Evolutionary conservation across 2,888 invertebrate species (phyloP).

Genomic region (Apamea sordens): DNA sequence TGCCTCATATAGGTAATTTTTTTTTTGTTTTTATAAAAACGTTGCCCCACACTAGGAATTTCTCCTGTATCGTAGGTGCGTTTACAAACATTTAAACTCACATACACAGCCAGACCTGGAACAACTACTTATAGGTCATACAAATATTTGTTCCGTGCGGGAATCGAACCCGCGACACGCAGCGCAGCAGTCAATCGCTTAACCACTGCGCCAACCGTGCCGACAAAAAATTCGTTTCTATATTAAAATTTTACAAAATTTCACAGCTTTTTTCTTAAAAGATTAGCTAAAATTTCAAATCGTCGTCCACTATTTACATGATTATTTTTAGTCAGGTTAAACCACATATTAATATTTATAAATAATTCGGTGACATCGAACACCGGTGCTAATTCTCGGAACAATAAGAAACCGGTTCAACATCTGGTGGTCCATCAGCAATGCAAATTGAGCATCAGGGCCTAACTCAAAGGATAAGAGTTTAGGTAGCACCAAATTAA

Average conservation of each 20-base stretch:
- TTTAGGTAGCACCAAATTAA: conserved; percentile 47
- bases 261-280: conserved; percentile 19
- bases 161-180: no score
- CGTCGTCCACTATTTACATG: background rate
- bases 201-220: no score
- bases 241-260: conserved; percentile 11
- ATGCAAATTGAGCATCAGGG: conserved; percentile 77
- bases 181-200: no score
- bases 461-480: conserved; percentile 65
- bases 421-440: conserved; percentile 73
- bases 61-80: no score
- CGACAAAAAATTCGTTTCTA: background rate
- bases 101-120: no score
- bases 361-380: conserved; percentile 47
- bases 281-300: background rate
- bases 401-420: conserved; percentile 70
- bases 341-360: conserved; percentile 50
- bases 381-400: conserved; percentile 47
- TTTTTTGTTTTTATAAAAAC: no score
- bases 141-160: no score
- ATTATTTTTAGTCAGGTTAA: conserved; percentile 4
- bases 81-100: no score
- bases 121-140: no score
- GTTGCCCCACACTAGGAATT: no score
- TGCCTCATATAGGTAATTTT: background rate